Percentiles rank a stretch among this genome's conserved stretches.
These are phyloP conservation scores for Chelon auratus DNA, from an alignment of 2,797 vertebrate genomes.

Conservation along the genomic window DNA sequence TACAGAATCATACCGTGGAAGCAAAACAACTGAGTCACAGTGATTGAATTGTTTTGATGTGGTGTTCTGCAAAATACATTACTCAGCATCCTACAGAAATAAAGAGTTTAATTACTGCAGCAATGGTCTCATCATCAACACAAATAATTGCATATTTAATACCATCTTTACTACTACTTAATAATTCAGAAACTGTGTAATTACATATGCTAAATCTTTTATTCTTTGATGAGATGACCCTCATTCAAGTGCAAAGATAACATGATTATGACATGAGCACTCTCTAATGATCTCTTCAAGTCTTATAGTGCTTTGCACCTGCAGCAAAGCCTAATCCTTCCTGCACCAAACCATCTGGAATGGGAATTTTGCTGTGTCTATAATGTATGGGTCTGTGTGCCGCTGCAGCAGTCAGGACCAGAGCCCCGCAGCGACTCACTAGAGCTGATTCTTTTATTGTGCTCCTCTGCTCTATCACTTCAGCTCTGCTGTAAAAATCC, in stretches of 20 bases:
- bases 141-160: constrained; percentile 39
- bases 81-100: constrained; percentile 54
- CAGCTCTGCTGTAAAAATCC: constrained; percentile 52
- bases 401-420: constrained; percentile 52
- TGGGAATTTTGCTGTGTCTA: constrained; percentile 60
- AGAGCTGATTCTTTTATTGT: constrained; percentile 63
- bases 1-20: constrained; percentile 47
- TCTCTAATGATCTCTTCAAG: constrained; percentile 43
- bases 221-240: constrained; percentile 42
- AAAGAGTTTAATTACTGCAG: constrained; percentile 42
- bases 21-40: constrained; percentile 67
- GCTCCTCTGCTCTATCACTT: constrained; percentile 56
- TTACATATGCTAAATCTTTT: constrained; percentile 13
- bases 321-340: constrained; percentile 56
- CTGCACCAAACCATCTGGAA: constrained; percentile 76
- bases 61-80: constrained; percentile 47
- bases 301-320: constrained; percentile 46
- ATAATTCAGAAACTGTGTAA: constrained; percentile 48
- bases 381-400: constrained; percentile 62
- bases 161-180: constrained; percentile 38
- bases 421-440: constrained; percentile 57
- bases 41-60: constrained; percentile 49
- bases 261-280: constrained; percentile 37
- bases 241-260: constrained; percentile 31
- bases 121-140: constrained; percentile 31